These are phyloP conservation scores for Paedocypris sp. DNA, from an alignment of 2,113 vertebrate genomes.

Conservation along the genomic window DNA sequence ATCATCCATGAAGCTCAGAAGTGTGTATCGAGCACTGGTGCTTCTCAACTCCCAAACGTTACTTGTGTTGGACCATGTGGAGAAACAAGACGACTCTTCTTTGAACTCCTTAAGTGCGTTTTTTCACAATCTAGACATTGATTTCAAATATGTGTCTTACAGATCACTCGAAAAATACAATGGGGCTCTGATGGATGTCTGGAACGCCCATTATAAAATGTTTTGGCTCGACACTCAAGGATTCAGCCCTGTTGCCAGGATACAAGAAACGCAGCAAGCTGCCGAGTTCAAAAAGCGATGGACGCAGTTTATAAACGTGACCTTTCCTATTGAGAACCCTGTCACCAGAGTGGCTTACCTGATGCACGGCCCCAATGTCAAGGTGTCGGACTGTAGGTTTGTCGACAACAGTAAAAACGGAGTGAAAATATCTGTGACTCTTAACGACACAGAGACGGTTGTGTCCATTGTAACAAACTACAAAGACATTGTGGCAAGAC, in stretches of 20 bases:
- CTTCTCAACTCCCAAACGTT: conserved; percentile 87
- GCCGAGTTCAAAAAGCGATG: conserved; percentile 97
- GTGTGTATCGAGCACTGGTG: conserved; percentile 80
- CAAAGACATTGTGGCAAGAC: conserved; percentile 72
- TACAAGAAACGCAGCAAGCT: conserved; percentile 93
- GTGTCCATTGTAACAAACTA: conserved; percentile 84
- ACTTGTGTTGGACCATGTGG: conserved; percentile 85
- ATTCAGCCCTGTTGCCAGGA: conserved; percentile 74
- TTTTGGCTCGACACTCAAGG: conserved; percentile 90
- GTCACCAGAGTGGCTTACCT: conserved; percentile 80
- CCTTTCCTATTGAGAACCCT: conserved; percentile 68
- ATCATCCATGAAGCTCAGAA: conserved; percentile 79
- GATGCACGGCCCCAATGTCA: conserved; percentile 84
- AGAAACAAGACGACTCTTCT: conserved; percentile 72
- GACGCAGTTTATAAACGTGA: conserved; percentile 95
- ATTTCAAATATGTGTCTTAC: conserved; percentile 88
- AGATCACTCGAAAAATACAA: conserved; percentile 76
- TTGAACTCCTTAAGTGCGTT: conserved; percentile 81
- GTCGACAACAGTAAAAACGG: conserved; percentile 73
- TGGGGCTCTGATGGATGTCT: conserved; percentile 96
- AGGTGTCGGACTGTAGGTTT: conserved; percentile 78
- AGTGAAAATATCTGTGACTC: conserved; percentile 69
- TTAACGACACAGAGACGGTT: conserved; percentile 78
- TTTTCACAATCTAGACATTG: conserved; percentile 97
- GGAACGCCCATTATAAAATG: conserved; percentile 98